Percentiles rank a stretch among this genome's conserved stretches.
These are phyloP conservation scores for Aricia agestis DNA, from an alignment of 1,140 invertebrate species.

Conservation along the genomic window DNA sequence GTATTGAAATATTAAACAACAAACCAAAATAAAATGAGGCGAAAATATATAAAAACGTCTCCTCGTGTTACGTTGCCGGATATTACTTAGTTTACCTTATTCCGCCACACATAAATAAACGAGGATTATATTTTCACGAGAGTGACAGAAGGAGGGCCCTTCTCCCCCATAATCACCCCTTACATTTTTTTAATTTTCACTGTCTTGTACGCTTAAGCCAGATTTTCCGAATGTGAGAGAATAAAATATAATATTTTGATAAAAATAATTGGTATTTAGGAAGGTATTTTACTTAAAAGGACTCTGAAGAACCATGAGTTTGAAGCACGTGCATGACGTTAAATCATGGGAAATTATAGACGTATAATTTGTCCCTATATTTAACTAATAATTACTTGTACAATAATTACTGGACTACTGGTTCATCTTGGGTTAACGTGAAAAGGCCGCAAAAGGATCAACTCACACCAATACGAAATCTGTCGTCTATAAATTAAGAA, in stretches of 20 bases:
- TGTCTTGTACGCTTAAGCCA: background rate
- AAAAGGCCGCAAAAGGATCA: too few relatives aligned
- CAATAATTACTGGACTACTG: too few relatives aligned
- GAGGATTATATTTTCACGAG: constrained; percentile 7
- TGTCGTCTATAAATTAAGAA: too few relatives aligned
- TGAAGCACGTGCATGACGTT: too few relatives aligned
- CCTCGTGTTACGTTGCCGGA: background rate
- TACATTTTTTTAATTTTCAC: background rate
- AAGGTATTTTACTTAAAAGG: background rate
- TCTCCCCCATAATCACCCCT: constrained; percentile 4
- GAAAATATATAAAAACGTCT: background rate
- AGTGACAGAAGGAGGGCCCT: background rate
- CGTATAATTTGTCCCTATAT: too few relatives aligned
- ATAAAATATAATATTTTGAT: too few relatives aligned
- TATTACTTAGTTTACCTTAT: constrained; percentile 6
- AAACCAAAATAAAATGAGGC: background rate
- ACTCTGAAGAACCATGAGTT: background rate
- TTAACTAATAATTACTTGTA: too few relatives aligned
- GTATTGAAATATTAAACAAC: background rate
- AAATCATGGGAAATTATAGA: too few relatives aligned
- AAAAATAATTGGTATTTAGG: too few relatives aligned
- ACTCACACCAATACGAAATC: too few relatives aligned
- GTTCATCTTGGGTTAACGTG: too few relatives aligned
- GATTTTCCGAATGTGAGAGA: too few relatives aligned
- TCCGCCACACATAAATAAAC: constrained; percentile 1